Percentiles rank a stretch among this genome's conserved stretches.
Evolutionary conservation across 1,140 invertebrate species (phyloP).

Genomic region (Meloidogyne hapla): DNA sequence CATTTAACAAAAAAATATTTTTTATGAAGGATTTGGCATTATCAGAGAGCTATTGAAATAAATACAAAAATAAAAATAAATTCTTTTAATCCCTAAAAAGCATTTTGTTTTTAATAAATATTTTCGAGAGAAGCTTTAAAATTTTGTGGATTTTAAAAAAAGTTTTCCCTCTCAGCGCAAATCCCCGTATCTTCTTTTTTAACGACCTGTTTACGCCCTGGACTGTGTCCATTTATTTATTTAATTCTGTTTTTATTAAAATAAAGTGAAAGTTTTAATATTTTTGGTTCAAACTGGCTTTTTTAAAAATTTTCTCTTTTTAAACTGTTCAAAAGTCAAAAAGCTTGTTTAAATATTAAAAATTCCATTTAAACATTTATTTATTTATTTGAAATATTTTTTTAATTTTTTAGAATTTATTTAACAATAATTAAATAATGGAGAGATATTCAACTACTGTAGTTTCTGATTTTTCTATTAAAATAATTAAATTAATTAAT

Average conservation of each 20-base stretch:
- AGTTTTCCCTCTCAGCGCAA: conserved; percentile 14
- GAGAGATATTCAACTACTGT: not conserved
- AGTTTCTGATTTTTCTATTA: not conserved
- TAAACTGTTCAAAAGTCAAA: not conserved
- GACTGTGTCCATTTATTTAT: conserved; percentile 19
- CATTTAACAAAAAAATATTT: no score
- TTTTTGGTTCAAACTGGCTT: not conserved
- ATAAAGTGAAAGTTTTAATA: not conserved
- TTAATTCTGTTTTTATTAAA: not conserved
- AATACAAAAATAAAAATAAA: no score
- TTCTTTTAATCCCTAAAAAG: no score
- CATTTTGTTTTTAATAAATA: no score
- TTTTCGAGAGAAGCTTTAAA: no score
- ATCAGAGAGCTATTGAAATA: no score
- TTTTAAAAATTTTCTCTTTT: not conserved
- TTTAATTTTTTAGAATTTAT: not conserved
- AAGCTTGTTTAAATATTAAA: not conserved
- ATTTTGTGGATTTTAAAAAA: no score
- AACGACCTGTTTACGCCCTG: conserved; percentile 25
- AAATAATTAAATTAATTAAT: not conserved
- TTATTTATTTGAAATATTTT: not conserved
- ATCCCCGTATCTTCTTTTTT: conserved; percentile 8
- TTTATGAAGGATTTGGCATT: no score
- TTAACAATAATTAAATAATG: not conserved
- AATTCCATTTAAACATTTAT: not conserved